phyloP scores from a whole-genome alignment of 2,888 invertebrate genomes.

The Athalia cordata region DNA sequence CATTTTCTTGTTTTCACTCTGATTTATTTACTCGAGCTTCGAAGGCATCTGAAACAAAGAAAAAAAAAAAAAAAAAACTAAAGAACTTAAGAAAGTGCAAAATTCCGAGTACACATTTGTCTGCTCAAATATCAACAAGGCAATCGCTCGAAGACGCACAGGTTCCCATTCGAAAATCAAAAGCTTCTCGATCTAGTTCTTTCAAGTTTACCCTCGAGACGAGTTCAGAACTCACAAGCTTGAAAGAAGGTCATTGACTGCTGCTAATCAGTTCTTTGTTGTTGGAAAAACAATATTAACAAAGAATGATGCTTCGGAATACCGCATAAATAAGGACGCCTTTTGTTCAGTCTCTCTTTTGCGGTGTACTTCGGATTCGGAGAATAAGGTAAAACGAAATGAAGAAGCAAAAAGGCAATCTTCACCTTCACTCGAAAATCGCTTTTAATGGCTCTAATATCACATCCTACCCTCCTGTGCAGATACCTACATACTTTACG shows the following conservation, averaged over 20 bases:
- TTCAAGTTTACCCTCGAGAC: constrained; percentile 31
- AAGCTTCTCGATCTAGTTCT: constrained; percentile 32
- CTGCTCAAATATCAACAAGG: constrained; percentile 43
- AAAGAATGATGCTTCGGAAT: too few relatives aligned
- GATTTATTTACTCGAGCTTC: constrained; percentile 35
- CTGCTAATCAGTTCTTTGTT: constrained; percentile 18
- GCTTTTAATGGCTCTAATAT: not conserved
- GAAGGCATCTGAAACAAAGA: constrained; percentile 1
- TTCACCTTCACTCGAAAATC: too few relatives aligned
- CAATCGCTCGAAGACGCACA: constrained; percentile 31
- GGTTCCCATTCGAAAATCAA: constrained; percentile 40
- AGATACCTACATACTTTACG: not conserved
- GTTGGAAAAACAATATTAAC: not conserved
- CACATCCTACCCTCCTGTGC: not conserved
- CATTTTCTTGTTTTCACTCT: constrained; percentile 40
- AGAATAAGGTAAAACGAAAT: constrained; percentile 8
- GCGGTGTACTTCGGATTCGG: constrained; percentile 1
- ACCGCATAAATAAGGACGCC: too few relatives aligned
- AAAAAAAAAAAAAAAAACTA: constrained; percentile 17
- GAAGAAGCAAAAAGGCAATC: not conserved
- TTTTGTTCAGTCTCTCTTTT: too few relatives aligned
- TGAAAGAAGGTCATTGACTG: constrained; percentile 18
- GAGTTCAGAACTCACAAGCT: constrained; percentile 30
- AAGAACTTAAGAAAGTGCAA: constrained; percentile 33
- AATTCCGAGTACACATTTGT: constrained; percentile 41